Evolutionary conservation across 2,113 vertebrate genomes (phyloP).

Genomic region (Ceratotherium simum): DNA sequence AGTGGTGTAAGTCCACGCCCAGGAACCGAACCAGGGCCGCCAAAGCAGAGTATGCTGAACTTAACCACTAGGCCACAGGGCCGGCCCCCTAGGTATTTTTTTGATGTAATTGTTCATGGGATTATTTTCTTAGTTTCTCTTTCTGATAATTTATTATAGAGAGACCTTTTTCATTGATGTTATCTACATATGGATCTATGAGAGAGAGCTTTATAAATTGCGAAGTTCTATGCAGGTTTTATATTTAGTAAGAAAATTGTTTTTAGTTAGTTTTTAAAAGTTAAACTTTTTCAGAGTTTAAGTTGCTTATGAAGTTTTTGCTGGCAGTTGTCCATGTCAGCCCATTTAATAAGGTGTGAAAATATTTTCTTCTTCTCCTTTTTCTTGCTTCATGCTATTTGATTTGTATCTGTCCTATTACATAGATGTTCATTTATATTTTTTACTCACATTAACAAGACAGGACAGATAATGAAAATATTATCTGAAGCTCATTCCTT

Average conservation of each 20-base stretch:
- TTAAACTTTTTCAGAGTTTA: neutral
- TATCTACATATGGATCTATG: neutral
- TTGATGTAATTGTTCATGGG: neutral
- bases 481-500: neutral
- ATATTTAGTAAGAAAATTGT: neutral
- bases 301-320: neutral
- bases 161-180: neutral
- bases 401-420: neutral
- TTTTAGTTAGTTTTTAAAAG: neutral
- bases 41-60: no score
- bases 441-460: neutral
- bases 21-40: no score
- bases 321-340: neutral
- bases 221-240: neutral
- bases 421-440: neutral
- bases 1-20: no score
- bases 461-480: neutral
- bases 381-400: neutral
- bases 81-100: neutral
- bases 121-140: no score
- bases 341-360: neutral
- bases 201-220: neutral
- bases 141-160: neutral
- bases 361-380: neutral
- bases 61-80: no score